Conservation (phyloP, 2,113 vertebrate genomes). For the Pelvicachromis taeniatus region DNA sequence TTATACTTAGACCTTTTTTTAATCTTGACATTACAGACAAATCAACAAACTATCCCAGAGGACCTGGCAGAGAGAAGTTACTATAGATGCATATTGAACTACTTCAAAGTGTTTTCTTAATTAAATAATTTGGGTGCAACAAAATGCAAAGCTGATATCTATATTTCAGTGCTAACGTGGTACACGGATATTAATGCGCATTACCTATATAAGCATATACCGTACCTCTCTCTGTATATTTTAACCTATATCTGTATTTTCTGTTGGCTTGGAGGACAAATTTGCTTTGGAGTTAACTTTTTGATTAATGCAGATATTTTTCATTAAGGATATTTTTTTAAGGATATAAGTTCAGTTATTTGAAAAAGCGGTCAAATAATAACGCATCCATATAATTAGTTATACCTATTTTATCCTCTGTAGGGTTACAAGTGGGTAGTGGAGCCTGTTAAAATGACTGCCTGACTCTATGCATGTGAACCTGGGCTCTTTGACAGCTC, state of each 20-base stretch:
- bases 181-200: background rate
- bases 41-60: fast-evolving
- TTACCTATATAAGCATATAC: background rate
- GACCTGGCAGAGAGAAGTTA: background rate
- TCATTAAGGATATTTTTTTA: background rate
- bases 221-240: fast-evolving
- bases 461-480: background rate
- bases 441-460: background rate
- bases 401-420: too few relatives aligned
- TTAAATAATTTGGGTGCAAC: background rate
- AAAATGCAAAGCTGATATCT: background rate
- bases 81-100: background rate
- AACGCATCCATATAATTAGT: background rate
- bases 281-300: background rate
- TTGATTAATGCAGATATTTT: background rate
- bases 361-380: background rate
- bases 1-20: background rate
- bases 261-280: background rate
- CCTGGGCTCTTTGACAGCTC: background rate
- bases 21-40: background rate
- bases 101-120: background rate
- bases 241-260: background rate
- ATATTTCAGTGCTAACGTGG: background rate
- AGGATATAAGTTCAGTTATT: background rate
- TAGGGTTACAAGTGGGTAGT: background rate